A percentile compares a stretch with the other conserved stretches of the same genome.
Evolutionary conservation across 2,797 vertebrate species (phyloP).

Genomic region (Dromococcyx pavoninus): DNA sequence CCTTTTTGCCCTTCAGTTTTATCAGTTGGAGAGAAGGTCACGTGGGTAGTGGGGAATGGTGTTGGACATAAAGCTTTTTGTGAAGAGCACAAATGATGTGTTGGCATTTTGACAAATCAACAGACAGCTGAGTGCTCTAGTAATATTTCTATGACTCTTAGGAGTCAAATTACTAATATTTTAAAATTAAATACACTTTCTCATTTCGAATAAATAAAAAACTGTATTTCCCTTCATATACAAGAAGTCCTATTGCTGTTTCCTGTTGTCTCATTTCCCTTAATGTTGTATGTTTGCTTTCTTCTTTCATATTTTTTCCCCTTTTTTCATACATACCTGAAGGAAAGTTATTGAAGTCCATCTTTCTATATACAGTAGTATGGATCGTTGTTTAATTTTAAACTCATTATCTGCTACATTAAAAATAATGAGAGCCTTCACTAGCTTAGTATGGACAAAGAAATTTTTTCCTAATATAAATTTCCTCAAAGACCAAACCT

Average conservation of each 20-base stretch:
- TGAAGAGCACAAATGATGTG: not conserved
- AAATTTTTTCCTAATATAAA: not conserved
- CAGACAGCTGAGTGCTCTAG: not conserved
- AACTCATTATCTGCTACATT: not conserved
- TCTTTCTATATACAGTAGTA: not conserved
- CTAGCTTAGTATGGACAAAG: not conserved
- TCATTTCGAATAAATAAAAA: not conserved
- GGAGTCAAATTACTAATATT: not conserved
- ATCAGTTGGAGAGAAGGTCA: not conserved
- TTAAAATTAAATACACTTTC: not conserved
- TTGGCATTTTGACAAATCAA: conserved; percentile 29
- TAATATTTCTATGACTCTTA: not conserved
- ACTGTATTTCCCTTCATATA: not conserved
- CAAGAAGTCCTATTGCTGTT: not conserved
- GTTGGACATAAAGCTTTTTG: not conserved
- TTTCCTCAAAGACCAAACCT: not conserved
- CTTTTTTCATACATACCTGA: not conserved
- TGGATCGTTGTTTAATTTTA: not conserved
- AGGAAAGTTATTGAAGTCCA: not conserved
- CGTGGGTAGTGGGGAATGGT: not conserved
- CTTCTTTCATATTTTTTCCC: not conserved
- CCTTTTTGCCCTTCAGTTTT: conserved; percentile 47
- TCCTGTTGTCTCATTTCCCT: not conserved
- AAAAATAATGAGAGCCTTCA: not conserved
- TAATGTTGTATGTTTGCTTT: not conserved